These are phyloP conservation scores for Protonemura montana DNA, from an alignment of 2,888 invertebrate genomes.

Conservation along the genomic window DNA sequence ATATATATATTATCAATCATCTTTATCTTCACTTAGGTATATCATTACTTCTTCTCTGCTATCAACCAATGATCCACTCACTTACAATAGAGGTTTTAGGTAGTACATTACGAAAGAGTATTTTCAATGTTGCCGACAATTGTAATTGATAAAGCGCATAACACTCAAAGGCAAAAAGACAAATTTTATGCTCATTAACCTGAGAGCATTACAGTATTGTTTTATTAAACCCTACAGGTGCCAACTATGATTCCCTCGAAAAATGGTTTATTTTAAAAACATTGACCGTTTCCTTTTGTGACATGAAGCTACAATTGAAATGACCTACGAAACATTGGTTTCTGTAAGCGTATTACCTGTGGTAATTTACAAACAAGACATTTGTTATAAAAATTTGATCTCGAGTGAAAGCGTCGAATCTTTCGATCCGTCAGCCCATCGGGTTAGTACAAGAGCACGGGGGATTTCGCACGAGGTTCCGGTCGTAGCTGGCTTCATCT, in stretches of 20 bases:
- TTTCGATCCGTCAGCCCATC: neutral
- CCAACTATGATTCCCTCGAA: neutral
- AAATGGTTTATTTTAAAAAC: neutral
- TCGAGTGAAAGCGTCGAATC: conserved; percentile 7
- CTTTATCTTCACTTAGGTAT: neutral
- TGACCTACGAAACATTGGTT: neutral
- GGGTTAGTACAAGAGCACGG: neutral
- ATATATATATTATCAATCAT: neutral
- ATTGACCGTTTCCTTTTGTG: neutral
- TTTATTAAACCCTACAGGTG: neutral
- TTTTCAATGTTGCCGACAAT: neutral
- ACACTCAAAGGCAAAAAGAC: neutral
- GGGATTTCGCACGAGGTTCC: neutral
- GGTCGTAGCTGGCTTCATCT: neutral
- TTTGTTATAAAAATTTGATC: neutral
- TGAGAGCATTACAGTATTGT: neutral
- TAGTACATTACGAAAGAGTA: neutral
- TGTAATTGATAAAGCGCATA: conserved; percentile 1
- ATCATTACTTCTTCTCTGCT: neutral
- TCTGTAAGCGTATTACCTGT: neutral
- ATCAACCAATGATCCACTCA: neutral
- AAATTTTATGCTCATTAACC: neutral
- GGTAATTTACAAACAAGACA: conserved; percentile 7
- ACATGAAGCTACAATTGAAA: neutral
- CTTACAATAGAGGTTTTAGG: neutral